A percentile compares a stretch with the other conserved stretches of the same genome.
phyloP scores from a whole-genome alignment of 2,888 invertebrate genomes.

The Tiphia femorata region DNA sequence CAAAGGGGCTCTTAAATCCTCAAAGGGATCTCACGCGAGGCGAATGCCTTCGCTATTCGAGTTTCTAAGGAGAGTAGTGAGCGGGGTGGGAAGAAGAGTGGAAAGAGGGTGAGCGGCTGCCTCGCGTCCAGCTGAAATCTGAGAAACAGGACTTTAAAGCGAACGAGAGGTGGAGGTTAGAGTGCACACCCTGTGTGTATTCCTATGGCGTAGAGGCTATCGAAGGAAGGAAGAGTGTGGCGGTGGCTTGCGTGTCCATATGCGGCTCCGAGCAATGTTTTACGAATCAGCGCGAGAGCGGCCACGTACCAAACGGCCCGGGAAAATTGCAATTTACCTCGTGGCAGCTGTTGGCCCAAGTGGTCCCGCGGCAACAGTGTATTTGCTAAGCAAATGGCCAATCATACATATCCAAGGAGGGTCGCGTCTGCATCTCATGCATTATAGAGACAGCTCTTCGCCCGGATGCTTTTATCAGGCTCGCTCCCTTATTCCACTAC shows the following conservation, averaged over 20 bases:
- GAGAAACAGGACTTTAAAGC: constrained; percentile 27
- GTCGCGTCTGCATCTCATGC: constrained; percentile 54
- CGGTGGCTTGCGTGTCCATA: constrained; percentile 16
- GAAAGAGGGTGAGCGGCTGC: no score
- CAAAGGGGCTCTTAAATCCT: no score
- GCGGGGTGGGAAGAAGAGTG: no score
- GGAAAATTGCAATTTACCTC: constrained; percentile 36
- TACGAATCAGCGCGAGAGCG: constrained; percentile 26
- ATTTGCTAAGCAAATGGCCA: constrained; percentile 62
- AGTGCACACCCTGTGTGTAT: no score
- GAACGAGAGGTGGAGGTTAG: no score
- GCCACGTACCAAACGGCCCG: constrained; percentile 1
- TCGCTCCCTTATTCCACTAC: neutral
- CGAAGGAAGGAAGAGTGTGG: no score
- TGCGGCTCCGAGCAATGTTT: constrained; percentile 23
- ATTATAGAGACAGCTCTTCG: constrained; percentile 48
- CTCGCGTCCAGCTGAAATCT: no score
- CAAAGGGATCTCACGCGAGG: no score
- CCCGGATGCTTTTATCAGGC: constrained; percentile 29
- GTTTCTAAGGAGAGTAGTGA: no score
- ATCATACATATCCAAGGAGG: constrained; percentile 57
- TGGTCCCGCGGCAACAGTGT: constrained; percentile 38
- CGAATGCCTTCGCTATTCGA: no score
- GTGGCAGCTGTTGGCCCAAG: constrained; percentile 29
- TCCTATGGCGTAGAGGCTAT: no score